Evolutionary conservation across 2,797 vertebrate species (phyloP).

Genomic region (Pseudochaenichthys georgianus): DNA sequence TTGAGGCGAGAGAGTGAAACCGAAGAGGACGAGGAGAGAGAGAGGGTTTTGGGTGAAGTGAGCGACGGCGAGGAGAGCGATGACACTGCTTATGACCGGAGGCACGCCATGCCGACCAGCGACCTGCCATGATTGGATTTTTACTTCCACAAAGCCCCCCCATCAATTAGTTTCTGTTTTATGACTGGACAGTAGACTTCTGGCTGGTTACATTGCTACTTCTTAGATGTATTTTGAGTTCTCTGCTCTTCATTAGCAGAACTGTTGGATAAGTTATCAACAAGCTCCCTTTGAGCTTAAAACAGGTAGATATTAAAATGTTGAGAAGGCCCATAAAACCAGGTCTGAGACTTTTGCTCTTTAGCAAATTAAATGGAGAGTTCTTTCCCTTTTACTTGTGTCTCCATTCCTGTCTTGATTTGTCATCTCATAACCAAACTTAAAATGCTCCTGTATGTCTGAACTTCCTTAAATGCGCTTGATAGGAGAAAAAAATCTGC

Average conservation of each 20-base stretch:
- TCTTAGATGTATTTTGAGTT: constrained; percentile 21
- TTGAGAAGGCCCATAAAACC: constrained; percentile 29
- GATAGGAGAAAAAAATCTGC: constrained; percentile 23
- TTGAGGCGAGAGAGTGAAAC: constrained; percentile 81
- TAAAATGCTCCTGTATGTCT: constrained; percentile 28
- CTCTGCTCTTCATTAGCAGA: constrained; percentile 3
- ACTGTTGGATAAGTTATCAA: constrained; percentile 8
- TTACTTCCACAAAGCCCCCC: background rate
- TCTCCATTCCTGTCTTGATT: constrained; percentile 34
- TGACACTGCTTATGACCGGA: constrained; percentile 84
- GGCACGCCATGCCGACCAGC: constrained; percentile 71
- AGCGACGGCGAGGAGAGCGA: constrained; percentile 86
- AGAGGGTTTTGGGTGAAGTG: constrained; percentile 67
- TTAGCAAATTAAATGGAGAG: constrained; percentile 16
- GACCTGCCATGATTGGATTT: constrained; percentile 79
- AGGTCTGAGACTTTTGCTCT: constrained; percentile 23
- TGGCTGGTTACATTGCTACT: constrained; percentile 20
- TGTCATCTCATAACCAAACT: constrained; percentile 22
- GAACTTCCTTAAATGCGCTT: constrained; percentile 3
- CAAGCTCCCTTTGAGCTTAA: constrained; percentile 28
- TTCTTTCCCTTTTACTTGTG: constrained; percentile 18
- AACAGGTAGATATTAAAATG: constrained; percentile 27
- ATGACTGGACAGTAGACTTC: constrained; percentile 25
- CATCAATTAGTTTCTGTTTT: background rate
- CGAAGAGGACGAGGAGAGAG: constrained; percentile 83